These are phyloP conservation scores for Thelaira solivaga DNA, from an alignment of 2,888 invertebrate genomes.

Conservation along the genomic window DNA sequence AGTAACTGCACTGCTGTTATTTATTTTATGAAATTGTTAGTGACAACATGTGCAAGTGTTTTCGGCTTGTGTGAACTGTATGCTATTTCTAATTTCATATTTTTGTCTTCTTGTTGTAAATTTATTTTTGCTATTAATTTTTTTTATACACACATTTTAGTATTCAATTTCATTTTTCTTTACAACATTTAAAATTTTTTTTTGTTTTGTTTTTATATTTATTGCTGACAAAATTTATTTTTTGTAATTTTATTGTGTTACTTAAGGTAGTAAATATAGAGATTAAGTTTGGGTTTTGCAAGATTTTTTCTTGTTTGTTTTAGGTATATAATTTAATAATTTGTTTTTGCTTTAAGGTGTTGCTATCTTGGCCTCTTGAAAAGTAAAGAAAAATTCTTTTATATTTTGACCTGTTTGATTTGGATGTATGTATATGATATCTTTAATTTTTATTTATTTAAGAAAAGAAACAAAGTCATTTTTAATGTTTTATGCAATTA, in stretches of 20 bases:
- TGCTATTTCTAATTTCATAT: not conserved
- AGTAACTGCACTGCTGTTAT: not conserved
- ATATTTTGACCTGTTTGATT: too few species aligned
- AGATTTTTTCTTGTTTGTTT: not conserved
- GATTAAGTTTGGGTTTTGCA: not conserved
- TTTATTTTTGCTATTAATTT: not conserved
- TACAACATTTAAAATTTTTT: slow-evolving; percentile 6
- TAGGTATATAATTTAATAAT: not conserved
- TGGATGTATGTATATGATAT: too few species aligned
- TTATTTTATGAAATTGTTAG: not conserved
- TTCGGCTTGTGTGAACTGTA: not conserved
- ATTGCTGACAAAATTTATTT: too few species aligned
- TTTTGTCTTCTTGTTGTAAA: not conserved
- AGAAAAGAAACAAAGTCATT: too few species aligned
- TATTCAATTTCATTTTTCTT: slow-evolving; percentile 11
- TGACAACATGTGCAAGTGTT: not conserved
- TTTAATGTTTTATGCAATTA: too few species aligned
- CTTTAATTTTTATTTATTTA: too few species aligned
- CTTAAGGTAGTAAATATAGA: slow-evolving; percentile 2
- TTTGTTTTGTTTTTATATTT: not conserved
- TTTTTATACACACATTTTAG: not conserved
- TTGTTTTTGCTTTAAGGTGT: not conserved
- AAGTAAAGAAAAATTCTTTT: too few species aligned
- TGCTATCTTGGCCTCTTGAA: too few species aligned
- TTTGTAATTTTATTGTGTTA: slow-evolving; percentile 2